Conservation (phyloP, 2,797 vertebrate species). For the Mastacembelus armatus region DNA sequence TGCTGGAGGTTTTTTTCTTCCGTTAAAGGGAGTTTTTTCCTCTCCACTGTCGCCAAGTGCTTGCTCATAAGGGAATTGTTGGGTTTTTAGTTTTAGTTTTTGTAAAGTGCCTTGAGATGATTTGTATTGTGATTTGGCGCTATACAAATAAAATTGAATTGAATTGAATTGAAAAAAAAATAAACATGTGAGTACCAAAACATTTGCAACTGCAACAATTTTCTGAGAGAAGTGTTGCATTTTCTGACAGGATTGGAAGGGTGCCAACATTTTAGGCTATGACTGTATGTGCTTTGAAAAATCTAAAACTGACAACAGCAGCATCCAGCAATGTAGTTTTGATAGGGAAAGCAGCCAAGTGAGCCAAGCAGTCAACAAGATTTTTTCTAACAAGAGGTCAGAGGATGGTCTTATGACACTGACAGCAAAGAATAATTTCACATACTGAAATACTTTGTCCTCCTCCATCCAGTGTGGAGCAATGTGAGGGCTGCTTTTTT, state of each 20-base stretch:
- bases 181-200: too few species aligned
- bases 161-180: too few species aligned
- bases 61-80: too few species aligned
- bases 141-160: too few species aligned
- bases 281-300: slow-evolving; percentile 46
- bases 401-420: slow-evolving; percentile 34
- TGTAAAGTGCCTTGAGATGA: too few species aligned
- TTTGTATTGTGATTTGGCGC: too few species aligned
- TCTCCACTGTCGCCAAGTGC: too few species aligned
- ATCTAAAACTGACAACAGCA: slow-evolving; percentile 45
- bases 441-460: slow-evolving; percentile 23
- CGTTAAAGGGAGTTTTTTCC: too few species aligned
- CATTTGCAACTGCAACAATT: too few species aligned
- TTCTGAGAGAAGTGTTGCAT: not conserved
- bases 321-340: slow-evolving; percentile 24
- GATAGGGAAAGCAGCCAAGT: slow-evolving; percentile 29
- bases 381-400: slow-evolving; percentile 35
- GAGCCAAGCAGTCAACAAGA: slow-evolving; percentile 8
- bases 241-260: not conserved
- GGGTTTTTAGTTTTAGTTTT: too few species aligned
- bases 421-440: slow-evolving; percentile 41
- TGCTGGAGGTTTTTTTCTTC: too few species aligned
- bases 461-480: slow-evolving; percentile 14
- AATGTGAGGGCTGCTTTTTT: slow-evolving; percentile 33
- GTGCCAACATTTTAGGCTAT: slow-evolving; percentile 1